Percentiles rank a stretch among this genome's conserved stretches.
These are phyloP conservation scores for Masticophis lateralis DNA, from an alignment of 2,797 vertebrate species.

Conservation along the genomic window DNA sequence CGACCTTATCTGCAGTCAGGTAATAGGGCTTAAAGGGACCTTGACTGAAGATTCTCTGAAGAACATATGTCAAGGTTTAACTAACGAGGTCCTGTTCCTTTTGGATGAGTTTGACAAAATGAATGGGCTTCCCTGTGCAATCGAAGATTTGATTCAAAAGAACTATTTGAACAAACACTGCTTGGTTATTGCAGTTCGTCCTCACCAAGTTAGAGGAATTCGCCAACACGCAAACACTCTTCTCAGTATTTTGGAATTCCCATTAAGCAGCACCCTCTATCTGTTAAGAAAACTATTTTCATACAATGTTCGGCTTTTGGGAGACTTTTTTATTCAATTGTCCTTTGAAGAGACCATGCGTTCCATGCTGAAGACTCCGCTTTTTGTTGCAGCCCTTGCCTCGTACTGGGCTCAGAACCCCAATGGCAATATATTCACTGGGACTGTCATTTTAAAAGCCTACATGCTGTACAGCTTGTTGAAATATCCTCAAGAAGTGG, in stretches of 20 bases:
- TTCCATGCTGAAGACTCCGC: constrained; percentile 32
- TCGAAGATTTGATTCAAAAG: constrained; percentile 51
- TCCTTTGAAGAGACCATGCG: not conserved
- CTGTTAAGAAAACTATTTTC: constrained; percentile 50
- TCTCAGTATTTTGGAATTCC: constrained; percentile 43
- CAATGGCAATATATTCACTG: not conserved
- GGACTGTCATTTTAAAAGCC: constrained; percentile 15
- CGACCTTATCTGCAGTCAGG: constrained; percentile 45
- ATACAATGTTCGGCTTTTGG: not conserved
- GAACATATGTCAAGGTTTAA: constrained; percentile 33
- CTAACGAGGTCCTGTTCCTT: constrained; percentile 57
- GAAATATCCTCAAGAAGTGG: not conserved
- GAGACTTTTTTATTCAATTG: not conserved
- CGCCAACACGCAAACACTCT: constrained; percentile 38
- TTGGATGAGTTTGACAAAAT: constrained; percentile 54
- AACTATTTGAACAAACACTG: constrained; percentile 44
- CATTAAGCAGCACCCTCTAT: constrained; percentile 50
- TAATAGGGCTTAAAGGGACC: constrained; percentile 14
- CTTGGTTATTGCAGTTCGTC: constrained; percentile 48
- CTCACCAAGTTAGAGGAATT: constrained; percentile 35
- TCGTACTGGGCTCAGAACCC: constrained; percentile 28
- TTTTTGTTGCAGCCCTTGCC: constrained; percentile 29
- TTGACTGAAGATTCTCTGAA: constrained; percentile 41
- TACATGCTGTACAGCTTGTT: constrained; percentile 17
- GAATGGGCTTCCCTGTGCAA: constrained; percentile 12